These are phyloP conservation scores for Procambarus clarkii DNA, from an alignment of 1,140 invertebrate genomes.

Conservation along the genomic window DNA sequence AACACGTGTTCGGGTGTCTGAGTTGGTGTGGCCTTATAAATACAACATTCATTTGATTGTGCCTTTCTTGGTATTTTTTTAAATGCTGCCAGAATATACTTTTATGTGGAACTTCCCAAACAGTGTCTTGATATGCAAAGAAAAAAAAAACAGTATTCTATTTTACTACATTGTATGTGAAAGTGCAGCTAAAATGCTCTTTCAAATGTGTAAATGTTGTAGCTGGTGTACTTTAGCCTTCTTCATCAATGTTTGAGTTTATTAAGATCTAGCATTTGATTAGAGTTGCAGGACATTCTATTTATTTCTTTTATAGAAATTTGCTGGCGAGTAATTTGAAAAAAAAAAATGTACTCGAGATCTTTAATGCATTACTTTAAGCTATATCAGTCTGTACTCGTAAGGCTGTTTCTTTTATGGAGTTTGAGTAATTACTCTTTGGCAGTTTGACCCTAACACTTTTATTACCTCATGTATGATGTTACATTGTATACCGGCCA, in stretches of 20 bases:
- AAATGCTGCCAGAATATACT: constrained; percentile 44
- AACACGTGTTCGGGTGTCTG: constrained; percentile 26
- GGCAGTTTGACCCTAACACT: no score
- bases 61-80: constrained; percentile 39
- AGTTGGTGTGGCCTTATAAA: constrained; percentile 34
- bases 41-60: constrained; percentile 25
- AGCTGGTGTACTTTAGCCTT: background rate
- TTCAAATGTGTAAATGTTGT: constrained; percentile 5
- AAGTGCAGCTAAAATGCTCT: background rate
- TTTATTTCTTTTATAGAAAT: background rate
- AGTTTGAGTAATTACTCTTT: no score
- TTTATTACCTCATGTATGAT: no score
- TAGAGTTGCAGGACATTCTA: background rate
- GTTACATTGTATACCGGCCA: no score
- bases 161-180: constrained; percentile 29
- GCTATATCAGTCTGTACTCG: background rate
- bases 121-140: constrained; percentile 29
- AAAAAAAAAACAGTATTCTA: constrained; percentile 39
- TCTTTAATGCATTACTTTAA: background rate
- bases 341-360: background rate
- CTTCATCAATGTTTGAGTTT: background rate
- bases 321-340: background rate
- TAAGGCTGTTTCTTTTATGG: background rate
- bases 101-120: constrained; percentile 29
- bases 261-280: background rate